Evolutionary conservation across 2,888 invertebrate species (phyloP).

Genomic region (Hypomecis atomaria): DNA sequence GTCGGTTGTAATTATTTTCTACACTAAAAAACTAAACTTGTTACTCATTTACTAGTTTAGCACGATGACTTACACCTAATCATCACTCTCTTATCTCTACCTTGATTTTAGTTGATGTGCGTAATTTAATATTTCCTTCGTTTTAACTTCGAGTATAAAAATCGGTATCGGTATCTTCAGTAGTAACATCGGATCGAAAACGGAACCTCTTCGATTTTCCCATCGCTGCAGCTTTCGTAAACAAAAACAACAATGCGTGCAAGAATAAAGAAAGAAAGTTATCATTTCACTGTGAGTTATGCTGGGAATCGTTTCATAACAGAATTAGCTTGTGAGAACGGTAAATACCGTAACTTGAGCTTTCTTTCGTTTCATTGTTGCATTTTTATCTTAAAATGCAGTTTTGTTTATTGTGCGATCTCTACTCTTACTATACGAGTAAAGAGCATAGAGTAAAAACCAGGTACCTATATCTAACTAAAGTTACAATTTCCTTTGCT

Average conservation of each 20-base stretch:
- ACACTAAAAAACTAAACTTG: too few species aligned
- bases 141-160: too few species aligned
- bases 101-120: too few species aligned
- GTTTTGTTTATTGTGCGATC: conserved; percentile 12
- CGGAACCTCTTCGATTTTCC: conserved; percentile 28
- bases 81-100: too few species aligned
- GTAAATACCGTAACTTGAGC: conserved; percentile 25
- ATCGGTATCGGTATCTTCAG: not conserved
- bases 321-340: conserved; percentile 29
- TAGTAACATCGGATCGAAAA: not conserved
- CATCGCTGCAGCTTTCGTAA: conserved; percentile 33
- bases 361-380: conserved; percentile 44
- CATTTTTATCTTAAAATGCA: conserved; percentile 28
- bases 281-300: conserved; percentile 50
- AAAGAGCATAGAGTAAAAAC: too few species aligned
- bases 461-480: too few species aligned
- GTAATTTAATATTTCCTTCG: too few species aligned
- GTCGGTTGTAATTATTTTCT: too few species aligned
- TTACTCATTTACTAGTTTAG: too few species aligned
- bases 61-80: too few species aligned
- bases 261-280: conserved; percentile 33
- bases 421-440: not conserved
- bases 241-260: conserved; percentile 38
- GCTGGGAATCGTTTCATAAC: conserved; percentile 54
- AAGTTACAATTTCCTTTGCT: too few species aligned